phyloP scores from a whole-genome alignment of 2,113 vertebrate genomes.

The Oryzias woworae region DNA sequence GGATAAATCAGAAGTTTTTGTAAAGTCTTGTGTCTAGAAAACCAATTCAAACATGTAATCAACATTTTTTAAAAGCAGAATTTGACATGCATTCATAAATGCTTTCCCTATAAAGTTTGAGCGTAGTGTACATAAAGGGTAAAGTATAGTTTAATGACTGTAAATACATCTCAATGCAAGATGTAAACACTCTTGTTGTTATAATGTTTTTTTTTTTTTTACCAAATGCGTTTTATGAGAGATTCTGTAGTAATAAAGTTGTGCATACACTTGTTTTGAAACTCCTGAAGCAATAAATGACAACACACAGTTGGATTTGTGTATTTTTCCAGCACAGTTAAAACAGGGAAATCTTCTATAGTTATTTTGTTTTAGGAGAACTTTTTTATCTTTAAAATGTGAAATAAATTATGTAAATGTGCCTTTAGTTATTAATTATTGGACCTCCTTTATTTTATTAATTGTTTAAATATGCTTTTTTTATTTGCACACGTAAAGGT shows the following conservation, averaged over 20 bases:
- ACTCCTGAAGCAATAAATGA: slow-evolving; percentile 71
- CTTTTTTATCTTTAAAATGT: neutral
- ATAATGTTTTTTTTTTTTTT: slow-evolving; percentile 42
- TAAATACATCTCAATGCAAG: slow-evolving; percentile 42
- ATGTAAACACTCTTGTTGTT: slow-evolving; percentile 20
- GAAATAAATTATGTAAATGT: neutral
- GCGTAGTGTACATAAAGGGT: slow-evolving; percentile 25
- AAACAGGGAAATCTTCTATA: no score
- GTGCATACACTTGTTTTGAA: slow-evolving; percentile 63
- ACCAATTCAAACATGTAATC: slow-evolving; percentile 58
- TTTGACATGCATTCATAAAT: slow-evolving; percentile 35
- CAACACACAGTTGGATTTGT: slow-evolving; percentile 25
- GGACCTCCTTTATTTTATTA: no score
- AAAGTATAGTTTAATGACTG: slow-evolving; percentile 38
- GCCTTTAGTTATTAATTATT: no score
- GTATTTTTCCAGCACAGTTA: neutral
- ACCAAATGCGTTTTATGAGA: slow-evolving; percentile 53
- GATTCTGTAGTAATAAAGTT: slow-evolving; percentile 54
- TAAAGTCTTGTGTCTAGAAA: slow-evolving; percentile 70
- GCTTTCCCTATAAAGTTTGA: slow-evolving; percentile 47
- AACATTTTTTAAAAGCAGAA: slow-evolving; percentile 44
- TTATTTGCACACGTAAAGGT: no score
- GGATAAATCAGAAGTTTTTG: neutral
- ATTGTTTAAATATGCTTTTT: no score
- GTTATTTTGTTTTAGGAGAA: neutral